Evolutionary conservation across 2,888 invertebrate genomes (phyloP).

Genomic region (Andrena hattorfiana): DNA sequence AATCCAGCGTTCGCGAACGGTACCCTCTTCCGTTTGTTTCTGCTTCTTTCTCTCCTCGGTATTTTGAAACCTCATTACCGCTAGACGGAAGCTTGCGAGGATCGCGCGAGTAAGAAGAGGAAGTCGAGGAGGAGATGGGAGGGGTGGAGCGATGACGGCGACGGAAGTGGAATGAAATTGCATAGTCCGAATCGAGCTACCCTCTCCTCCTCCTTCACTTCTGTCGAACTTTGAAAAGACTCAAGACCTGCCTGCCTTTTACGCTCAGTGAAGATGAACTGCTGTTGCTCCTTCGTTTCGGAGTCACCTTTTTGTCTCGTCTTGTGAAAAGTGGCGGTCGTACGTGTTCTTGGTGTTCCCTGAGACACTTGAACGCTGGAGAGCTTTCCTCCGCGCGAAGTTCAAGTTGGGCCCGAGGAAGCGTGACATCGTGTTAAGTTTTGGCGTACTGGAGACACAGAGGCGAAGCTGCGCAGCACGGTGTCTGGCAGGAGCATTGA

Average conservation of each 20-base stretch:
- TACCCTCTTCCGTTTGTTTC: slow-evolving; percentile 33
- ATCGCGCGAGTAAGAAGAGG: slow-evolving; percentile 23
- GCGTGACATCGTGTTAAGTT: neutral
- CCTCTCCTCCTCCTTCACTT: slow-evolving; percentile 12
- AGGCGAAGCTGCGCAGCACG: too few relatives aligned
- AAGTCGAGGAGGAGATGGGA: slow-evolving; percentile 3
- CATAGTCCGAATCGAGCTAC: slow-evolving; percentile 23
- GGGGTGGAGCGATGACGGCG: neutral
- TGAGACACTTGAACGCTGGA: neutral
- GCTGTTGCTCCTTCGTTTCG: slow-evolving; percentile 31
- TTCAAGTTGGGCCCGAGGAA: neutral
- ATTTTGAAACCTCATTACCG: slow-evolving; percentile 72
- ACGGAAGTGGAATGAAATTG: slow-evolving; percentile 35
- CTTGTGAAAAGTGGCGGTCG: neutral
- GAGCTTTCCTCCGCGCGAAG: neutral
- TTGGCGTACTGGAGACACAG: neutral
- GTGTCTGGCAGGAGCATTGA: neutral
- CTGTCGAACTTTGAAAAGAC: slow-evolving; percentile 52
- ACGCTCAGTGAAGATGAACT: slow-evolving; percentile 51
- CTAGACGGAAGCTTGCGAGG: slow-evolving; percentile 24
- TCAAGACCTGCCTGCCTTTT: slow-evolving; percentile 34
- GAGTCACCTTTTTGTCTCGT: slow-evolving; percentile 16
- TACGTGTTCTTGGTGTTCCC: slow-evolving; percentile 1
- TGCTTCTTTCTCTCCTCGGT: slow-evolving; percentile 25
- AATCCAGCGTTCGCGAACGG: slow-evolving; percentile 42